Base-by-base conservation (phyloP, 2,113 vertebrate species). In the Coturnix japonica region DNA sequence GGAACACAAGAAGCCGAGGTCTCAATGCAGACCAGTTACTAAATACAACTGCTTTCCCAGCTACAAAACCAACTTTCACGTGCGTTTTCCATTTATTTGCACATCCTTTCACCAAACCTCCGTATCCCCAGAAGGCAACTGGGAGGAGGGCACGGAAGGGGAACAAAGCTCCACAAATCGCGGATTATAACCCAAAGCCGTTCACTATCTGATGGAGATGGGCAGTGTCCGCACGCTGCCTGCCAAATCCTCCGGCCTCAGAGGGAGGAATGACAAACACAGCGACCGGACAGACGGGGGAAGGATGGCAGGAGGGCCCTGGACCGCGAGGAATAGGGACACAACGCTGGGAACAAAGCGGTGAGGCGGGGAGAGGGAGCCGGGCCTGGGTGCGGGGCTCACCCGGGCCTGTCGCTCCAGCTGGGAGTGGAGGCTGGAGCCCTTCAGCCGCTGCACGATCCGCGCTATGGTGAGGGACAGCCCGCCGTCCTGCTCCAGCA, bases 361-460 rank as follows among this genome's bases (percentile, higher is more conserved):
- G 20, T 39, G 26, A 39, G 77, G 31, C n/a, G 10, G 30, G 65
- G 22, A 31, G 28, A 59, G 17, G 56, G 26, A 81, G 66, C 43
- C 25, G 70, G 51, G 59, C 47, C 35, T 8, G 51, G 7, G 71
- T 47, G 13, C 39, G 61, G 65, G 90, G 95, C 99, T 99, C 96
- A 99, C 99, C 98, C 98, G 98, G 90, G 99, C 99, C 96, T 99
- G 98, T 70, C 98, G 98, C 96, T 99, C 99, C 96, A 99, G 97
- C 97, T 99, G 98, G 4, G 99, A 97, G 96, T 99, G 98, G 75
- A 99, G 94, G 91, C 96, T 97, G 85, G 98, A 99, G 94, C 98
- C 98, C 85, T 97, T 98, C 90, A 99, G 98, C 74, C 98, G 98
- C 93, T 98, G 98, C 23, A 99, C 98, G 61, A 99, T 97, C 44